phyloP scores from a whole-genome alignment of 2,888 invertebrate species.

The Mayetiola destructor region DNA sequence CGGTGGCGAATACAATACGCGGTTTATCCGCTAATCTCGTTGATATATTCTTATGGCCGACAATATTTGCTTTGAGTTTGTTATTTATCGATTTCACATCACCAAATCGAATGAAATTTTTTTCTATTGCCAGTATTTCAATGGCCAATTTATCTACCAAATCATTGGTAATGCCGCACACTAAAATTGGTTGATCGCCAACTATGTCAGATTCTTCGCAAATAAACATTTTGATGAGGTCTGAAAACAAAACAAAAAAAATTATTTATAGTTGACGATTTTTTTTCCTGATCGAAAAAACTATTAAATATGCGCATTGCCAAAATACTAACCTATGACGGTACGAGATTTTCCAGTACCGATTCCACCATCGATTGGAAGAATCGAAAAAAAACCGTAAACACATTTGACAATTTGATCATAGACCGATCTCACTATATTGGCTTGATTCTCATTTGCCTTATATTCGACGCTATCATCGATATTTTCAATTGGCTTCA shows the following conservation, averaged over 20 bases:
- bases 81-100: no score
- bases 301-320: no score
- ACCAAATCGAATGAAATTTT: neutral
- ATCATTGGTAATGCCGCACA: neutral
- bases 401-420: neutral
- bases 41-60: no score
- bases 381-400: neutral
- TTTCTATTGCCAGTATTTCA: neutral
- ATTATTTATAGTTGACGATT: no score
- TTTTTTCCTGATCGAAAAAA: no score
- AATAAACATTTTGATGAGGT: neutral
- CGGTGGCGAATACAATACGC: no score
- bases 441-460: neutral
- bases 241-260: no score
- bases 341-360: neutral
- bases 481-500: no score
- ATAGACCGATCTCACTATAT: neutral
- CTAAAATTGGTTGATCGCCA: neutral
- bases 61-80: no score
- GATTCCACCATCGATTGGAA: neutral
- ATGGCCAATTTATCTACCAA: neutral
- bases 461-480: neutral
- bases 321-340: no score
- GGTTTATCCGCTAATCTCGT: no score
- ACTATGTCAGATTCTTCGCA: neutral